Base-by-base conservation (phyloP, 2,113 vertebrate genomes). In the Perca flavescens region DNA sequence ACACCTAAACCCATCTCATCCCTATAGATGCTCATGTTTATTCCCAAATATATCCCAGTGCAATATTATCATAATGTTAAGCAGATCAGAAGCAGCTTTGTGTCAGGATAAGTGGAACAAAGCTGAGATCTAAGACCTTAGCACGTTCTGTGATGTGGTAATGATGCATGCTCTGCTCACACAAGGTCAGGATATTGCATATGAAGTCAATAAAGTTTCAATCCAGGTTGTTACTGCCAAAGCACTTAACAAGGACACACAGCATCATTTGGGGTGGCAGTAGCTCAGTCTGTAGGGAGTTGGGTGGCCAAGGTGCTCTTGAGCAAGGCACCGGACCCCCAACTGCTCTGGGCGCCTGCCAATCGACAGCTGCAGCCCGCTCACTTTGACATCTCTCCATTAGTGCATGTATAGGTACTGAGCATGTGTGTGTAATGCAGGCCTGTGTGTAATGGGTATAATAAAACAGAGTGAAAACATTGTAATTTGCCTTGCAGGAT, bases 1-100 rank as follows among this genome's bases (percentile, higher is more conserved):
- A 88, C 79, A 88, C 79, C 81, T 80, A 63, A 80, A 81, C 86
- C 52, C 64, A 74, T 85, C 74, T 83, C 16, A 86, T 88, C 85
- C 73, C 72, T 89, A 56, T 85, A 66, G 77, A 22, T 19, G 54
- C 74, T 87, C 73, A 70, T 81, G 85, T 89, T 89, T 88, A 82
- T 87, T 85, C 83, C 62, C 73, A 11, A 82, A 85, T 70, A 82
- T 75, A 77, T 82, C 46, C 49, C 78, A 22, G 43, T 3, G 22
- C 43, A 21, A 53, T 40, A 82, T 86, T 80, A 77, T 73, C 82
- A 67, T 84, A 90, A 83, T 83, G 63, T 15, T 58, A 87, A 82
- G 77, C 77, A 91, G 89, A 85, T 81, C 66, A 65, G 58, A 82
- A 31, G 53, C 75, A 34, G 77, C 85, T 77, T 86, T 88, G 80